A percentile compares a stretch with the other conserved stretches of the same genome.
Conservation (phyloP, 2,888 invertebrate genomes). For the Bugulina stolonifera region DNA sequence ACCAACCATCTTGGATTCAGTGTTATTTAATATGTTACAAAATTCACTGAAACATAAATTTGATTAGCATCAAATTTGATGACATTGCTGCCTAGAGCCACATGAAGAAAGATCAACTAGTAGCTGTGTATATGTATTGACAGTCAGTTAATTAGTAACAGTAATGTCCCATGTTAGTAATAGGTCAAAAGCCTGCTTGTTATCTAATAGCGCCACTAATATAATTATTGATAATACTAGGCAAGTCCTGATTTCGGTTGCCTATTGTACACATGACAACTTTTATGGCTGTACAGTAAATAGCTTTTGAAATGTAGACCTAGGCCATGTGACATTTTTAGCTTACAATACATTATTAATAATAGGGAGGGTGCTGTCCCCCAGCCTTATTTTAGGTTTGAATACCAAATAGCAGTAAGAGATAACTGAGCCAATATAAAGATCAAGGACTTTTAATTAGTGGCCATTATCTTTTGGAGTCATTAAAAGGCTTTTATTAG, state of each 20-base stretch:
- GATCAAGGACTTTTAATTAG: conserved; percentile 17
- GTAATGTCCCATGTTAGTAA: neutral
- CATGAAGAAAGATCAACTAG: neutral
- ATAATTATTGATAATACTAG: conserved; percentile 18
- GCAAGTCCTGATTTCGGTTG: neutral
- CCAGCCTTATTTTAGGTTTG: too few species aligned
- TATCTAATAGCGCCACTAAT: conserved; percentile 18
- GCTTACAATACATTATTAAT: too few species aligned
- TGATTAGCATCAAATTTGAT: neutral
- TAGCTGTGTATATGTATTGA: neutral
- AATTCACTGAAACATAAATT: neutral
- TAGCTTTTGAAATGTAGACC: neutral
- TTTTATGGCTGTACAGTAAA: conserved; percentile 23
- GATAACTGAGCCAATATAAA: conserved; percentile 20
- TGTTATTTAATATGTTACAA: too few species aligned
- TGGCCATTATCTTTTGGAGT: conserved; percentile 23
- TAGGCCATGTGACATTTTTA: neutral
- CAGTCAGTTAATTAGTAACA: neutral
- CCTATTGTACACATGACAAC: neutral
- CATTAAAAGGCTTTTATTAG: conserved; percentile 23
- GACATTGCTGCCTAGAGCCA: neutral
- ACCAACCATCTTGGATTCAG: too few species aligned
- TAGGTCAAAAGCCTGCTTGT: conserved; percentile 19
- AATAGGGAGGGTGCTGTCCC: too few species aligned
- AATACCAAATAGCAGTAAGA: too few species aligned